Evolutionary conservation across 2,888 invertebrate species (phyloP).

Genomic region (Cryptus viduatorius): DNA sequence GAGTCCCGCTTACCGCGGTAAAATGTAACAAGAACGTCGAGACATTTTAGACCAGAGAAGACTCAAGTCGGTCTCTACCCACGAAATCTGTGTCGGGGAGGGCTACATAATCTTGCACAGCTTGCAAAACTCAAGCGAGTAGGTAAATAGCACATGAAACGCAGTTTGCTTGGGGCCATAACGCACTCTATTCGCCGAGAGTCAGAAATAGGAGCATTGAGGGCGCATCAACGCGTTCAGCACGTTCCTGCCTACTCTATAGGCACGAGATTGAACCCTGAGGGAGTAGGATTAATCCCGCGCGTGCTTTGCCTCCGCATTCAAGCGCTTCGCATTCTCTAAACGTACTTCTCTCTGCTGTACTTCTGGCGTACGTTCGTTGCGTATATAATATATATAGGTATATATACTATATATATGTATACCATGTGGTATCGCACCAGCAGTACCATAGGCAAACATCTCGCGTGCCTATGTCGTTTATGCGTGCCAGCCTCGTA

Average conservation of each 20-base stretch:
- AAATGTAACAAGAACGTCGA: not conserved
- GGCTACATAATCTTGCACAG: not conserved
- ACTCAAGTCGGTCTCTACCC: not conserved
- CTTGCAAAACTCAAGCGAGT: constrained; percentile 15
- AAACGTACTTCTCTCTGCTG: constrained; percentile 15
- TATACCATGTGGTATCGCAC: not conserved
- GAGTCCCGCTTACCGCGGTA: not conserved
- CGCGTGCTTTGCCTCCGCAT: constrained; percentile 21
- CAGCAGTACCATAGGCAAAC: constrained; percentile 52
- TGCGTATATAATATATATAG: not conserved
- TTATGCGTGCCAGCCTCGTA: constrained; percentile 72
- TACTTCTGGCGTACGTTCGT: not conserved
- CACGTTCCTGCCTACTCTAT: constrained; percentile 34
- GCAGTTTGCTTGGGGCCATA: constrained; percentile 54
- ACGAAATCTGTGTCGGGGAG: not conserved
- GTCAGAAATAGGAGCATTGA: constrained; percentile 14
- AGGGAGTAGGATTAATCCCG: constrained; percentile 55
- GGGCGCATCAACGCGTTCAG: constrained; percentile 39
- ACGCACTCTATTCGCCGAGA: constrained; percentile 43
- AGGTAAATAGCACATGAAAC: constrained; percentile 40
- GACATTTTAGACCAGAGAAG: not conserved
- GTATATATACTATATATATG: not conserved
- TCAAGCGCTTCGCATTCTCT: constrained; percentile 24
- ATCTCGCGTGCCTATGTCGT: constrained; percentile 74
- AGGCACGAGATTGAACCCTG: constrained; percentile 46